Conservation (phyloP, 2,113 vertebrate species). For the Phylloscopus whistleri region DNA sequence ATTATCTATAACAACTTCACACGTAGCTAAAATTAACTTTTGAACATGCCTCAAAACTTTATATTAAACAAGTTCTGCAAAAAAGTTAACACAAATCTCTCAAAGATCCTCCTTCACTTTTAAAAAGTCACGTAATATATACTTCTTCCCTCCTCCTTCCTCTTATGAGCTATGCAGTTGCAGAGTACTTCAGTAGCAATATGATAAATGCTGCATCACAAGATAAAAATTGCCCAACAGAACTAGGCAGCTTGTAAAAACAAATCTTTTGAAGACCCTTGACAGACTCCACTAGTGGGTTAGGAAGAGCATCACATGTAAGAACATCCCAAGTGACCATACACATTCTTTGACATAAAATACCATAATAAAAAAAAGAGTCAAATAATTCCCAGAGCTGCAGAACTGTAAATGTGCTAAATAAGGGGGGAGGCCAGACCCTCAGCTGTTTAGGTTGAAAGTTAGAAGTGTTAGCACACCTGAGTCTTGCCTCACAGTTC, state of each 20-base stretch:
- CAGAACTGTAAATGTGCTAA: neutral
- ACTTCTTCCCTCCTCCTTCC: neutral
- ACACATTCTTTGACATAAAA: neutral
- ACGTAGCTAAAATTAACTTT: neutral
- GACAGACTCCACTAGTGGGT: neutral
- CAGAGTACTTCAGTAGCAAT: neutral
- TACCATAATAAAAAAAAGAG: neutral
- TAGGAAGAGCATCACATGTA: neutral
- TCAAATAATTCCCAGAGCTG: neutral
- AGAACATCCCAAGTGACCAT: neutral
- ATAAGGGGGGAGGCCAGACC: neutral
- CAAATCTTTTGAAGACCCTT: neutral
- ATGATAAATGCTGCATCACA: neutral
- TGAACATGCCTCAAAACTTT: neutral
- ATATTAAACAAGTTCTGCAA: neutral
- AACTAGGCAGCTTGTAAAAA: neutral
- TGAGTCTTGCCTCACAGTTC: neutral
- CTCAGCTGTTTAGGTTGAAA: neutral
- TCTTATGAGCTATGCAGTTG: neutral
- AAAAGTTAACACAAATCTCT: neutral
- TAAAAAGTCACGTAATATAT: neutral
- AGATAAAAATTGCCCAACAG: neutral
- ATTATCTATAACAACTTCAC: neutral
- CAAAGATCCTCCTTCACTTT: neutral
- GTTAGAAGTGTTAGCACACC: neutral